These are phyloP conservation scores for Whitmania pigra DNA, from an alignment of 1,140 invertebrate genomes.

Conservation along the genomic window DNA sequence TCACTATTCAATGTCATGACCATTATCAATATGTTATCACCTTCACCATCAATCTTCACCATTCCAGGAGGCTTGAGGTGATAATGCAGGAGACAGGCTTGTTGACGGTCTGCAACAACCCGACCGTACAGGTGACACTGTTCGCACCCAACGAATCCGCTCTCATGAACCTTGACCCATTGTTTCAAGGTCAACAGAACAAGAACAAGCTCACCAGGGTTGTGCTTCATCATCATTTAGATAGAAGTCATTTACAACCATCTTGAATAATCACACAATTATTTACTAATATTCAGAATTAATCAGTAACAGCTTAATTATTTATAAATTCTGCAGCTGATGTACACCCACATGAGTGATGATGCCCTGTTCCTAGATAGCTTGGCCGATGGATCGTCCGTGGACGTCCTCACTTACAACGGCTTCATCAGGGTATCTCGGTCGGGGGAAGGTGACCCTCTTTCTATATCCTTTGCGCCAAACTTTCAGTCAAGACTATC, in stretches of 20 bases:
- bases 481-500: neutral
- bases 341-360: neutral
- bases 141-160: conserved; percentile 11
- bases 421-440: neutral
- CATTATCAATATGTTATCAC: neutral
- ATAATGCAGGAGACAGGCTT: conserved; percentile 11
- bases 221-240: neutral
- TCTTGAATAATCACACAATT: neutral
- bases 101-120: conserved; percentile 18
- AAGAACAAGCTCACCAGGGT: neutral
- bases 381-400: neutral
- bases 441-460: neutral
- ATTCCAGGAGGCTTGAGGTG: neutral
- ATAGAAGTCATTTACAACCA: neutral
- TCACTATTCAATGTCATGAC: no score
- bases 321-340: neutral
- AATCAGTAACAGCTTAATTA: neutral
- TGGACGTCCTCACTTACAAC: neutral
- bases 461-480: neutral
- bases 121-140: conserved; percentile 6
- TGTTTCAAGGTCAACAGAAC: conserved; percentile 8
- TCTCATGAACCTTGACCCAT: neutral
- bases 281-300: neutral
- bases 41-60: neutral
- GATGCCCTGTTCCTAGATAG: conserved; percentile 11